Evolutionary conservation across 2,113 vertebrate species (phyloP), one percentile per base, ranked within the genome.

Genomic region (Diphyllodes magnificus): DNA sequence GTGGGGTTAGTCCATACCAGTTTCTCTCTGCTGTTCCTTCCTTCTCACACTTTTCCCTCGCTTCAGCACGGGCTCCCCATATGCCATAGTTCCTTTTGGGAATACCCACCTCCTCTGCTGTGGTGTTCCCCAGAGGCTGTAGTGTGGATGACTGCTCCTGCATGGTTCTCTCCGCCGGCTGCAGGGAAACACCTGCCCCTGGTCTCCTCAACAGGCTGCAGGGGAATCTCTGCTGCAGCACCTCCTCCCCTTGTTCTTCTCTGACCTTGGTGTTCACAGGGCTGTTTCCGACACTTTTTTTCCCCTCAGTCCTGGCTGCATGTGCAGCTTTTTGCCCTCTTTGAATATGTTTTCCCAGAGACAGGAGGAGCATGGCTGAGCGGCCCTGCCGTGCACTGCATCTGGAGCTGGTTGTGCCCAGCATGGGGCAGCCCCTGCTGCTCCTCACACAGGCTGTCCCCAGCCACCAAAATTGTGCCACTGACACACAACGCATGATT

Each of bases 381-480:
- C 10, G 0, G 57, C 44, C 18, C 30, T 3, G 11, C 30, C 0
- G 0, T 3, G 28, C 49, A 1, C 28, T 9, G 54, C 3, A 5
- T 4, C 28, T 7, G 1, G 47, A 33, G 33, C 39, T 1, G 3
- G 20, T 2, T 15, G 45, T 6, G 1, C 27, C 35, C 39, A 9
- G 15, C 71, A 6, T 1, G 0, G n/a, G 22, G 18, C 57, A 54
- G 49, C 9, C 17, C 27, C 33, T 10, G 39, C 47, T 5, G 1
- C 53, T 31, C 70, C 57, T 17, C 63, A 65, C 40, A 31, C 17
- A 31, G 27, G 18, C 57, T 13, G 42, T 13, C 13, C 76, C 45
- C 50, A 15, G 44, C 50, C 59, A 35, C 50, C 37, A 25, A 7
- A 71, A 61, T 19, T 6, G 21, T 21, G 13, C 33, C 37, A 17